phyloP scores from a whole-genome alignment of 2,113 vertebrate species.

The Condylura cristata region DNA sequence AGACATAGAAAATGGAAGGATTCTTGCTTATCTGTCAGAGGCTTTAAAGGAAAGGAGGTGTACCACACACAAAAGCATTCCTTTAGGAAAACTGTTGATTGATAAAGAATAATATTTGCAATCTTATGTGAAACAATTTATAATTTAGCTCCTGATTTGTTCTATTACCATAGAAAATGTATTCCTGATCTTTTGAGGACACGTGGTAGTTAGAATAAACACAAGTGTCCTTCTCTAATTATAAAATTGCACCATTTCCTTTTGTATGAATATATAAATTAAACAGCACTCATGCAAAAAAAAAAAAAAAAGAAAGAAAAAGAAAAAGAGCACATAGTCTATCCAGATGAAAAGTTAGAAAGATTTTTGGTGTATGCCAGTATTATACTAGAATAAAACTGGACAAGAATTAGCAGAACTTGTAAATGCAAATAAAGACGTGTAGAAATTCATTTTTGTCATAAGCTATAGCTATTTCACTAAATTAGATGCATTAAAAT shows the following conservation, averaged over 20 bases:
- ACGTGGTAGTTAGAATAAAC: not conserved
- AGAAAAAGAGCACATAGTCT: not conserved
- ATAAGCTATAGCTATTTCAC: not conserved
- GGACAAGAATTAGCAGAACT: not conserved
- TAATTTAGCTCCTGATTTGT: not conserved
- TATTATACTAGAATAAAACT: not conserved
- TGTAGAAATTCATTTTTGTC: slow-evolving; percentile 38
- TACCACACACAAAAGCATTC: not conserved
- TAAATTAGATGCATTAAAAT: slow-evolving; percentile 14
- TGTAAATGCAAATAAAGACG: not conserved
- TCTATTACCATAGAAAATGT: not conserved
- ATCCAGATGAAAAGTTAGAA: not conserved
- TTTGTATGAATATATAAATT: not conserved
- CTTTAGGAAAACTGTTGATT: not conserved
- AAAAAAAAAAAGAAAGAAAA: too few species aligned
- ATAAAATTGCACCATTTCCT: not conserved
- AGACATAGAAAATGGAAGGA: not conserved
- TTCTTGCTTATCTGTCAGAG: not conserved
- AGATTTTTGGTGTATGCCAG: not conserved
- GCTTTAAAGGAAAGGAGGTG: not conserved
- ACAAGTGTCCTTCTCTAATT: not conserved
- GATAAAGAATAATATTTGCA: not conserved
- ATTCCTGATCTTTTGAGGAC: not conserved
- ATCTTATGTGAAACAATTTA: slow-evolving; percentile 20
- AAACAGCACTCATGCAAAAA: not conserved